phyloP scores from a whole-genome alignment of 2,888 invertebrate species.

The Ganaspis brasiliensis region DNA sequence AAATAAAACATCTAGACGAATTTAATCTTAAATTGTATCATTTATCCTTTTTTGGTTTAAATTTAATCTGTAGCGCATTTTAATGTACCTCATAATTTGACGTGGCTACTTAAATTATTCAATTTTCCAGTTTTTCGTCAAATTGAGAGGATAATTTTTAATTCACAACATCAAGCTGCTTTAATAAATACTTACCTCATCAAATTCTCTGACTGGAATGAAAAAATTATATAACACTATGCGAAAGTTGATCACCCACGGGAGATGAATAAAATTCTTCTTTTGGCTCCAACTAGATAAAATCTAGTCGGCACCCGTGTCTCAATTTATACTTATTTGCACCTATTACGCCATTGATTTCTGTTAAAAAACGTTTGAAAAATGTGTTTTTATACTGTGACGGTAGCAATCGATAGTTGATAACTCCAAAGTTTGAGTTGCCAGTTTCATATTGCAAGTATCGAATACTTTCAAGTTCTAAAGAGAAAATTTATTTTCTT shows the following conservation, averaged over 20 bases:
- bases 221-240: conserved; percentile 12
- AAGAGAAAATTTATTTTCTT: conserved; percentile 1
- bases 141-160: no score
- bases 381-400: not conserved
- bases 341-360: conserved; percentile 1
- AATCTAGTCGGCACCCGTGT: not conserved
- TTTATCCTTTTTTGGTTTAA: no score
- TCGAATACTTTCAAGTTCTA: conserved; percentile 15
- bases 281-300: not conserved
- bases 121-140: conserved; percentile 19
- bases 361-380: conserved; percentile 2
- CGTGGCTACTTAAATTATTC: conserved; percentile 11
- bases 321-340: not conserved
- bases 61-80: no score
- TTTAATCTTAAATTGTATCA: no score
- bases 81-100: no score
- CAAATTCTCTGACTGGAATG: not conserved
- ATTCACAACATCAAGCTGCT: no score
- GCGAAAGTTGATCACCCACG: not conserved
- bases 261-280: not conserved
- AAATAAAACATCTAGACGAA: no score
- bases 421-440: conserved; percentile 1
- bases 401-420: not conserved
- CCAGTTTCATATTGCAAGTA: not conserved
- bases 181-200: no score